Evolutionary conservation across 1,140 invertebrate genomes (phyloP), one percentile per base, ranked within the genome.

Genomic region (Akabosia matsudoensis): DNA sequence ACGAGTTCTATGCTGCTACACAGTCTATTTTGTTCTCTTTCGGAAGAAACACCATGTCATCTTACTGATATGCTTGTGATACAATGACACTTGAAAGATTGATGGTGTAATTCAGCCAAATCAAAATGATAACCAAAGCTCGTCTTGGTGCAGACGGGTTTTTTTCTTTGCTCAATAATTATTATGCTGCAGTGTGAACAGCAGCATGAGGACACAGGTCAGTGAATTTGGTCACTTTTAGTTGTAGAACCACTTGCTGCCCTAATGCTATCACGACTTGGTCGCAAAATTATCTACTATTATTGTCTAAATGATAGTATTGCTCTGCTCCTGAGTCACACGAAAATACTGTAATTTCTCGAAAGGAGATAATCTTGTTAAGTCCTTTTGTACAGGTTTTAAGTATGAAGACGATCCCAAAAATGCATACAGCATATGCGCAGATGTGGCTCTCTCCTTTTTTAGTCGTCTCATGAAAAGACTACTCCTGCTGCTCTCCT

Each of bases 61-160:
- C n/a, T n/a, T n/a, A n/a, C n/a, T n/a, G n/a, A n/a, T n/a, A n/a
- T n/a, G n/a, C n/a, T n/a, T n/a, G n/a, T n/a, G n/a, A 30, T 67
- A 24, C 61, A 67, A 30, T 67, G 61, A 67, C 61, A 67, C 7
- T 67, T 67, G 22, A 67, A 67, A 30, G 61, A 67, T 67, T 67
- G 61, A 67, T 67, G 24, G 61, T 30, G 61, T 30, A 67, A 67
- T 67, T 67, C 30, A 2, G 4, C 24, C 2, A 61, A 61, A 24
- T 61, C n/a, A 24, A 14, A 31, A 28, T n/a, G 61, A 67, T 67
- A 28, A 67, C 10, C 1, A 67, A 31, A 67, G 31, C 61, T 14
- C 7, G 54, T n/a, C n/a, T n/a, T 28, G 61, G 24, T 24, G 24
- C 54, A 61, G 54, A 61, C 7, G 7, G 13, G n/a, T 22, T 24